These are phyloP conservation scores for Sterna hirundo DNA, from an alignment of 2,113 vertebrate species.

Conservation along the genomic window DNA sequence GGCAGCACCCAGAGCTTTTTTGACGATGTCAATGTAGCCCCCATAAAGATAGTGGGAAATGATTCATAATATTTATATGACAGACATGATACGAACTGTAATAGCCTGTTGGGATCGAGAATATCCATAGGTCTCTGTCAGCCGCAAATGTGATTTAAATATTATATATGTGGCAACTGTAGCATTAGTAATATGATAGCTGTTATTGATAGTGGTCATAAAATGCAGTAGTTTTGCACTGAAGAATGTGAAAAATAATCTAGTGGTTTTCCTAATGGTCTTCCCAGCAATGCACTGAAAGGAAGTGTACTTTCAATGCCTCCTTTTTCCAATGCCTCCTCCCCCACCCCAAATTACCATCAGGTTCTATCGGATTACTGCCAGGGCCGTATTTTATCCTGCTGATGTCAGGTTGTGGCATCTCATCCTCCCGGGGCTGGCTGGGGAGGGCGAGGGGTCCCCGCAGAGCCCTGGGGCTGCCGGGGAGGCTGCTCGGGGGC, in stretches of 20 bases:
- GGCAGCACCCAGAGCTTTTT: constrained; percentile 11
- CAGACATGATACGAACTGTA: constrained; percentile 73
- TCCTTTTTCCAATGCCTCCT: not conserved
- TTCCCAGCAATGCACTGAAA: not conserved
- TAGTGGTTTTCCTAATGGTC: constrained; percentile 18
- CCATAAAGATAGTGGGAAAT: constrained; percentile 73
- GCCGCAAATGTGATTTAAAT: constrained; percentile 70
- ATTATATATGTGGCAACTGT: constrained; percentile 68
- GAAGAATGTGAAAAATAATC: constrained; percentile 51
- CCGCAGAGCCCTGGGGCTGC: not conserved
- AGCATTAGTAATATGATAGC: constrained; percentile 37
- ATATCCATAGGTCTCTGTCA: constrained; percentile 73
- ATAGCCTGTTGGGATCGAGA: constrained; percentile 75
- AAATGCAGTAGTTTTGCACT: constrained; percentile 35
- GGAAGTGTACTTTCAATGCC: not conserved
- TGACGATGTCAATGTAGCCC: constrained; percentile 50
- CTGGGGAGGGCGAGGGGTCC: not conserved
- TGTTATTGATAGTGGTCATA: constrained; percentile 67
- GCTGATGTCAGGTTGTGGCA: not conserved
- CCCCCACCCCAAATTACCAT: not conserved
- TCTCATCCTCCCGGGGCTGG: not conserved
- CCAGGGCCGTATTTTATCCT: not conserved
- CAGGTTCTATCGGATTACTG: not conserved
- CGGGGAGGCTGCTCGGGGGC: rapidly evolving
- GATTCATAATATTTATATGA: constrained; percentile 79